Base-by-base conservation (phyloP, 2,113 vertebrate species). In the Lophochroa leadbeateri region DNA sequence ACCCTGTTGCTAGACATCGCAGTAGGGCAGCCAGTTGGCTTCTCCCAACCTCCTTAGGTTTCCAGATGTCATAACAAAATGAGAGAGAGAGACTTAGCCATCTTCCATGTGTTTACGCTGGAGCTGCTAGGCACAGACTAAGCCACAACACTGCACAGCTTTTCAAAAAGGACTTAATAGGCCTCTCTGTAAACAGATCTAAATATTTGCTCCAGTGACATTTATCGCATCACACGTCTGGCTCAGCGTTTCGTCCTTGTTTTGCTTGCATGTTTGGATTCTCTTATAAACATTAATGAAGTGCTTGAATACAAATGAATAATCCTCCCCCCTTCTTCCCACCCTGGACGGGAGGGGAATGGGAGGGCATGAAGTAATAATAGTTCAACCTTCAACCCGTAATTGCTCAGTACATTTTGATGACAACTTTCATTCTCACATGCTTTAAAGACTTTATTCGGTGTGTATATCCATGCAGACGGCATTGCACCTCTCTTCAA, bases 261-360 rank as follows among this genome's bases (percentile, higher is more conserved):
- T 97, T 97, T 97, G 86, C 97, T 94, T 96, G 86, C 21, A 1
- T 96, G 94, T 94, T 92, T 97, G 88, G 78, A 88, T 82, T 70
- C 46, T 53, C 87, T 88, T 92, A 93, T 96, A 97, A 98, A 97
- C 94, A 95, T 93, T 97, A 97, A 97, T 95, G 95, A 97, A 96
- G 93, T 97, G 92, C 86, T 43, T 92, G 92, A 96, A 97, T 94
- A 96, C 90, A 97, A 96, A 95, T 94, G 94, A 96, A 90, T 96
- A 94, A 82, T 78, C 58, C 85, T 79, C 63, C 86, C 58, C 49
- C 53, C 52, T 95, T 91, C 65, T 95, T 95, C 91, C 94, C 81
- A 61, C 77, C 63, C 39, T 91, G 58, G 60, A 94, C 39, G 58
- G 93, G 86, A 96, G 91, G 92, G 94, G 80, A 94, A 78, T 65